Evolutionary conservation across 1,140 invertebrate genomes (phyloP), one percentile per base, ranked within the genome.

Genomic region (Globodera ellingtonae): DNA sequence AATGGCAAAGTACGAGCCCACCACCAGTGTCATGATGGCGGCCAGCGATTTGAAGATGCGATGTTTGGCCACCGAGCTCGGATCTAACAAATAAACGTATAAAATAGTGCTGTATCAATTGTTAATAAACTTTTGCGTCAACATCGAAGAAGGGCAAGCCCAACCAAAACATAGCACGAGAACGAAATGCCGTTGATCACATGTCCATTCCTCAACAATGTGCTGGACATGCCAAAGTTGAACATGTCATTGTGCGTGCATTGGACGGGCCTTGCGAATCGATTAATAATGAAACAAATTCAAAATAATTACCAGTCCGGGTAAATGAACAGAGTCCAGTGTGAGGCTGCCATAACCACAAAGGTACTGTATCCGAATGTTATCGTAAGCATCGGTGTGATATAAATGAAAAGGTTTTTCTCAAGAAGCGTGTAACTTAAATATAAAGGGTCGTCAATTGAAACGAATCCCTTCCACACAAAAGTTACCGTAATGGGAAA

Each of bases 11-110:
- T 70, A 70, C 4, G 67, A 21, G 67, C 67, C 67, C 4, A 70
- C 67, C 8, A 70, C 67, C 67, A 70, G 18, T 13, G 67, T 35
- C 67, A 70, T 70, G 18, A 70, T 70, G 24, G 67, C 67, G 24
- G 67, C 67, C n/a, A 70, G 3, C 4, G 67, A 24, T 0, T 70
- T 70, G 24, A 35, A 70, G 10, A 70, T 44, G 67, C 46, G 67
- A 47, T 70, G 67, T 35, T 70, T 70, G 56, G 4, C 10, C 56
- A 59, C 2, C 4, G 56, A 10, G 2, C 15, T 9, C 9, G 56
- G 56, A 15, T 59, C 56, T 59, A 59, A 59, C 9, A 59, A 10
- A 59, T 50, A 50, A 7, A 3, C 10, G 10, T 50, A 6, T 50
- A 50, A 50, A 50, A 50, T 50, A 0, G 6, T n/a, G n/a, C n/a